Evolutionary conservation across 1,140 invertebrate genomes (phyloP), one percentile per base, ranked within the genome.

Genomic region (Battus philenor): DNA sequence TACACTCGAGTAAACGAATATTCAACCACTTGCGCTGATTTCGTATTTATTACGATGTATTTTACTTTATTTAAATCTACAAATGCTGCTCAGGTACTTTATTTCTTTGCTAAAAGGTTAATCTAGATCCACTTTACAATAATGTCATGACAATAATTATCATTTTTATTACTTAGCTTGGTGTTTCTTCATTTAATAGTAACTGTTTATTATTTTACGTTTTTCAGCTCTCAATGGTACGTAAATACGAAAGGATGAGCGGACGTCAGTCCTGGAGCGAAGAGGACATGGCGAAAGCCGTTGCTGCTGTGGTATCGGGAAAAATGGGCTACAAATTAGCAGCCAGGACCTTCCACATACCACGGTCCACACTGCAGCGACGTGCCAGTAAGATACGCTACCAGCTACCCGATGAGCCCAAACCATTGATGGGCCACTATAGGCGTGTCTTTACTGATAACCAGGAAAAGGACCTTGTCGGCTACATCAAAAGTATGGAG

Each of bases 291-390:
- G 75, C 81, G 18, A 74, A 70, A 54, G 83, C 86, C 16, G 83
- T 87, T 7, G 69, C 74, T 9, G 82, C 81, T 26, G 84, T 87
- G 3, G 77, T 87, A 3, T 83, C 78, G 54, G 83, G 84, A 46
- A 79, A 85, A 60, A 86, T 87, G 84, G 83, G 83, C 12, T 87
- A 83, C 63, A 82, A 86, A 44, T 61, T 84, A 13, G 86, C 86
- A 4, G 78, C 80, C 26, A 62, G 80, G 18, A 85, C 80, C 32
- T 82, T 70, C 55, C 81, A 81, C 49, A 85, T 85, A 39, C 81
- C 81, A 13, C 69, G 81, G 22, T 85, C 81, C 4, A 85, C 81
- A 0, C 66, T 85, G 7, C 81, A 85, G 53, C 64, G 81, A 31
- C 67, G 80, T 5, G 80, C 80, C 31, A 84, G 80, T 54, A 84